These are phyloP conservation scores for Sebastes hubbsi DNA, from an alignment of 2,797 vertebrate species.

Conservation along the genomic window DNA sequence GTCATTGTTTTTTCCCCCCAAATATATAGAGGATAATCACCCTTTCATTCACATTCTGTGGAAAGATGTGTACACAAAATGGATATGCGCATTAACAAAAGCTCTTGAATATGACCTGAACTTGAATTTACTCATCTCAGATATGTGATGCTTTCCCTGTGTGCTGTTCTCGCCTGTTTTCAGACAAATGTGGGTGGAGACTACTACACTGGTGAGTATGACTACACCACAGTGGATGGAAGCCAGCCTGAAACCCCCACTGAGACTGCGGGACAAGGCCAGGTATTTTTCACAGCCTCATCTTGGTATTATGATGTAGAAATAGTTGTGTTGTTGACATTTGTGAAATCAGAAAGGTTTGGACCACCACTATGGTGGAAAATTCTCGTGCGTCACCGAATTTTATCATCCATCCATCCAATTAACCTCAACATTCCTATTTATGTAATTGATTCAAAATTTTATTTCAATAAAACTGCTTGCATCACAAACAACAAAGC, in stretches of 20 bases:
- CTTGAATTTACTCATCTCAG: not conserved
- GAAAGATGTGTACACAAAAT: not conserved
- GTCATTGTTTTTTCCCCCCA: not conserved
- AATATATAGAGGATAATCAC: not conserved
- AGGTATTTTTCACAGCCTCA: slow-evolving; percentile 77
- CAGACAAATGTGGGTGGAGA: slow-evolving; percentile 83
- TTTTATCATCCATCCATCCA: not conserved
- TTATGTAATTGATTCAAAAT: not conserved
- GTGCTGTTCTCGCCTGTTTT: slow-evolving; percentile 13
- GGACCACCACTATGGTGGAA: not conserved
- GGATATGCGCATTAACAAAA: not conserved
- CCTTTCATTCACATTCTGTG: not conserved
- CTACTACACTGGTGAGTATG: slow-evolving; percentile 84
- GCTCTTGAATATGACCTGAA: not conserved
- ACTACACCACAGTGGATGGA: slow-evolving; percentile 85
- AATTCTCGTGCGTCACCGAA: not conserved
- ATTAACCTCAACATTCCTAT: slow-evolving; percentile 2
- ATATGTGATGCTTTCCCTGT: not conserved
- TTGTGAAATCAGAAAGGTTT: not conserved
- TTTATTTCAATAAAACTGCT: not conserved
- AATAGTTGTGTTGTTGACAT: not conserved
- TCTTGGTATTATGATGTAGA: not conserved
- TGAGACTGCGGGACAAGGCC: slow-evolving; percentile 78
- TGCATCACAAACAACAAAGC: slow-evolving; percentile 19
- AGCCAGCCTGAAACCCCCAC: slow-evolving; percentile 86